Evolutionary conservation across 1,140 invertebrate genomes (phyloP), one percentile per base, ranked within the genome.

Genomic region (Drosophila setifemur): DNA sequence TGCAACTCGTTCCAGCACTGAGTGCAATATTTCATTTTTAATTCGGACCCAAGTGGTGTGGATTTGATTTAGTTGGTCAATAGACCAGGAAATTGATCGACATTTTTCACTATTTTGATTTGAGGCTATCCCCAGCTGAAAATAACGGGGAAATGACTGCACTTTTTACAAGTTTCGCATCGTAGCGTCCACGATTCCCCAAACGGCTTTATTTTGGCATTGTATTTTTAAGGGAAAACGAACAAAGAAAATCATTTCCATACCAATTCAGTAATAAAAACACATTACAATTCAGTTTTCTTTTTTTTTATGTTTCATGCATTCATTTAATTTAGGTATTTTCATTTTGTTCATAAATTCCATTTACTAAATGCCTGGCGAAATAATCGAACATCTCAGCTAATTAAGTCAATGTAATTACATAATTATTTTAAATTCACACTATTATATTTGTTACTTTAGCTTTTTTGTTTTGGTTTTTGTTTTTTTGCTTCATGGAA

Each of bases 351-450:
- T 37, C 47, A 47, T 37, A 25, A 39, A 73, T 42, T 69, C 16
- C 45, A 54, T 37, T 53, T 78, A 70, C 81, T 85, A 86, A 85
- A 86, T 85, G 81, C 75, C 44, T 75, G 52, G 50, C 75, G 81
- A 85, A 85, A 86, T 85, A 68, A 85, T 85, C 87, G 33, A 85
- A 85, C 81, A 50, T 85, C 60, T 75, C 85, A 88, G 71, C 74
- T 79, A 78, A 83, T 88, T 69, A 83, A 79, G 74, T 83, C 66
- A 78, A 88, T 66, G 47, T 54, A 70, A 70, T 73, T 78, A 85
- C 74, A 85, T 78, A 78, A 73, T 73, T 66, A 43, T 18, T 67
- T 78, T 52, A 57, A 83, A 74, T 85, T 66, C 63, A 74, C 74
- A 70, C 61, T 53, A 79, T 74, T 86, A 79, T 53, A 73, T 57